Conservation (phyloP, 2,888 invertebrate species). For the Polyommatus iphigenia region DNA sequence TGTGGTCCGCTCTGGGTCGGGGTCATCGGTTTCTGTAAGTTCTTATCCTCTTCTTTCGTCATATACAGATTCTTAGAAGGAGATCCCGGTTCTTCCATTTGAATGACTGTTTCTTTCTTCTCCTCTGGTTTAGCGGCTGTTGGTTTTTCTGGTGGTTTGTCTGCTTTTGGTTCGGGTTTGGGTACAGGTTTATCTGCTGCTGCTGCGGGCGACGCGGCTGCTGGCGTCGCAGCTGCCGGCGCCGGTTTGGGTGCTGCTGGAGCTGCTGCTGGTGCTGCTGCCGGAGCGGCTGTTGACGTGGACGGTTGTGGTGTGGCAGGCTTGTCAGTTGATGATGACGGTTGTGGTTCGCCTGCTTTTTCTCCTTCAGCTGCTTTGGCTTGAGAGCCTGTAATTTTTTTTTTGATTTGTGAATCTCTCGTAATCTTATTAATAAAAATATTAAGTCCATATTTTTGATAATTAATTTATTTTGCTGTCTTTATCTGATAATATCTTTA, state of each 20-base stretch:
- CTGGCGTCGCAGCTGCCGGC: constrained; percentile 43
- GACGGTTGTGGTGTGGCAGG: constrained; percentile 32
- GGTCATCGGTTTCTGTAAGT: constrained; percentile 63
- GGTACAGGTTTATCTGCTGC: constrained; percentile 51
- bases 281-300: neutral
- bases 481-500: too few species aligned
- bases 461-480: too few species aligned
- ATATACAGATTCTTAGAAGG: constrained; percentile 60
- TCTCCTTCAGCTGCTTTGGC: constrained; percentile 11
- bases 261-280: neutral
- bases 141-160: constrained; percentile 44
- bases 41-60: constrained; percentile 60
- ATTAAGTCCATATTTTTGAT: neutral
- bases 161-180: constrained; percentile 47
- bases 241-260: constrained; percentile 6
- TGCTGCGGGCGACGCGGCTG: constrained; percentile 57
- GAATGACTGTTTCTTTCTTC: constrained; percentile 59
- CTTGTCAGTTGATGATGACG: constrained; percentile 28
- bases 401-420: too few species aligned
- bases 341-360: constrained; percentile 31
- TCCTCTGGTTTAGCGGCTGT: constrained; percentile 53
- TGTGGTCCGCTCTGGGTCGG: constrained; percentile 58
- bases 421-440: too few species aligned
- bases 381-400: constrained; percentile 1
- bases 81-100: constrained; percentile 62